phyloP scores from a whole-genome alignment of 2,113 vertebrate genomes.

The Anolis sagrei region DNA sequence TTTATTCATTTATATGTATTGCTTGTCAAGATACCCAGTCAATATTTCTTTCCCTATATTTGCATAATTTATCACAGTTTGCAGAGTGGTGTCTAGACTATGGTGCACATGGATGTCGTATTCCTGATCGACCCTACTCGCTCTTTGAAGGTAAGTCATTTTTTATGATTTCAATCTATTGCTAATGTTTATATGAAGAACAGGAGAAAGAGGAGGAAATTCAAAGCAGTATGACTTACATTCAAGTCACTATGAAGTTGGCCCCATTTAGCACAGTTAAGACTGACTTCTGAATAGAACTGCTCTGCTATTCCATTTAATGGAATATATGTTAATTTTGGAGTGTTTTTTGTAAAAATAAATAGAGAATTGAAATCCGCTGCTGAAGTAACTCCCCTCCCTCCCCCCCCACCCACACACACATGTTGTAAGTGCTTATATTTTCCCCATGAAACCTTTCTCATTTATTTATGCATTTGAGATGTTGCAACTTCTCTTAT shows the following conservation, averaged over 20 bases:
- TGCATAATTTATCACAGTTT: slow-evolving; percentile 79
- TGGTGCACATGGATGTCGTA: slow-evolving; percentile 93
- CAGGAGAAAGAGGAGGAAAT: background rate
- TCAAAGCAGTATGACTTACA: background rate
- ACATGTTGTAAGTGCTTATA: too few species aligned
- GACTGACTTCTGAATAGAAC: background rate
- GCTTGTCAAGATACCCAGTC: background rate
- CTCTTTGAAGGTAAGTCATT: slow-evolving; percentile 92
- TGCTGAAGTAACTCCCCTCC: background rate
- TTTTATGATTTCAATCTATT: background rate
- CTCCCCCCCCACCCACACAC: too few species aligned
- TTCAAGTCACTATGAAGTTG: background rate
- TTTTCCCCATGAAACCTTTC: too few species aligned
- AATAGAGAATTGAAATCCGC: background rate
- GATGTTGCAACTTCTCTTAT: background rate
- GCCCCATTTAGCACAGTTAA: background rate
- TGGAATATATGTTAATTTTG: background rate
- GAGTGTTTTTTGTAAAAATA: too few species aligned
- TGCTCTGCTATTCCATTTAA: background rate
- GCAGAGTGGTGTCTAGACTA: slow-evolving; percentile 98
- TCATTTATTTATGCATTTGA: background rate
- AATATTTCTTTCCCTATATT: background rate
- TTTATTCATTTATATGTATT: background rate
- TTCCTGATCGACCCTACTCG: slow-evolving; percentile 96
- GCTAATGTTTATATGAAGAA: background rate